Evolutionary conservation across 2,888 invertebrate genomes (phyloP).

Genomic region (Ceratothoa steindachneri): DNA sequence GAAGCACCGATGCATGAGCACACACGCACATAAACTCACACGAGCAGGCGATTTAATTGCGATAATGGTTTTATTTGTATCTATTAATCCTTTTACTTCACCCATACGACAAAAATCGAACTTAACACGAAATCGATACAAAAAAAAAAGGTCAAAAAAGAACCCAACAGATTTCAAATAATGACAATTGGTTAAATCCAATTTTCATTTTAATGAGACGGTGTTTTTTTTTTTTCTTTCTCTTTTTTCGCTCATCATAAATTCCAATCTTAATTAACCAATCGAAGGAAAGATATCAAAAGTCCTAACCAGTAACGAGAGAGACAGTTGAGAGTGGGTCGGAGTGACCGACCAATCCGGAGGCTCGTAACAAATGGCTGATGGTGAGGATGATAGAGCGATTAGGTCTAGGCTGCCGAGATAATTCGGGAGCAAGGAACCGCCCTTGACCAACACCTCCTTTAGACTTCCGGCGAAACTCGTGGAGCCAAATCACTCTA

Average conservation of each 20-base stretch:
- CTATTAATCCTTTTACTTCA: no score
- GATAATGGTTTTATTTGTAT: no score
- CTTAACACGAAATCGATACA: no score
- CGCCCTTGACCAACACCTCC: background rate
- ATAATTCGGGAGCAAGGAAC: background rate
- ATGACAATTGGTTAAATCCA: background rate
- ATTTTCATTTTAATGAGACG: background rate
- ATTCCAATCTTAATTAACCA: constrained; percentile 11
- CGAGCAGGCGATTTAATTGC: no score
- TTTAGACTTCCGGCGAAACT: no score
- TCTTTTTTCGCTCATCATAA: no score
- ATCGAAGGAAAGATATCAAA: background rate
- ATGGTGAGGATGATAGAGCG: no score
- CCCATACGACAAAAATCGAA: no score
- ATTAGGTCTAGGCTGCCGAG: constrained; percentile 4
- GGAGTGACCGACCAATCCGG: background rate
- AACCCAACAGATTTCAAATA: background rate
- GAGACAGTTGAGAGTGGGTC: no score
- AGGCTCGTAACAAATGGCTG: background rate
- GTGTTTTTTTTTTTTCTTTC: no score
- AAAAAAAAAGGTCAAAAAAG: background rate
- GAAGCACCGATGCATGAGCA: no score
- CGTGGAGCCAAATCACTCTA: constrained; percentile 1
- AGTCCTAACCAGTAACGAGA: background rate
- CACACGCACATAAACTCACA: no score